Evolutionary conservation across 2,113 vertebrate species (phyloP).

Genomic region (Poicephalus gulielmi): DNA sequence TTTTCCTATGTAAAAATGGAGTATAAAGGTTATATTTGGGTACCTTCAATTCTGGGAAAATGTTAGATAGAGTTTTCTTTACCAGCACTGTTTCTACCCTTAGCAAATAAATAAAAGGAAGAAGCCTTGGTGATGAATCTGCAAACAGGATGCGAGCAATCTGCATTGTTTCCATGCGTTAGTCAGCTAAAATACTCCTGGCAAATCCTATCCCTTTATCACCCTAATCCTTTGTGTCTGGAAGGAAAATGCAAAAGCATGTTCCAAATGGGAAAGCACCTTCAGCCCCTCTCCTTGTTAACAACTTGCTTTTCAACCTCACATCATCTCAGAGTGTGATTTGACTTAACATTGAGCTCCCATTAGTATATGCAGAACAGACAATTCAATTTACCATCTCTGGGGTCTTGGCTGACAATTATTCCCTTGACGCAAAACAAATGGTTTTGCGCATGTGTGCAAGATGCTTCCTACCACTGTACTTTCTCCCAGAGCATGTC

Average conservation of each 20-base stretch:
- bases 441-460: neutral
- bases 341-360: neutral
- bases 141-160: neutral
- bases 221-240: conserved; percentile 26
- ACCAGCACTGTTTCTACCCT: neutral
- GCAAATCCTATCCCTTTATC: conserved; percentile 42
- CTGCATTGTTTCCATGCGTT: neutral
- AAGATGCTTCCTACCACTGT: neutral
- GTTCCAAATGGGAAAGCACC: neutral
- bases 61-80: neutral
- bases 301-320: conserved; percentile 21
- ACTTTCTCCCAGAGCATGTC: neutral
- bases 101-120: neutral
- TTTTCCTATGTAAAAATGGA: neutral
- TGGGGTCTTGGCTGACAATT: neutral
- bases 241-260: neutral
- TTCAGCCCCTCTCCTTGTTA: neutral
- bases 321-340: neutral
- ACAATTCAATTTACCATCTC: conserved; percentile 10
- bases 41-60: neutral
- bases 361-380: neutral
- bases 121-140: neutral
- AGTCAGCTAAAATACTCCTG: neutral
- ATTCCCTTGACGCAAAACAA: neutral
- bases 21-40: neutral